Evolutionary conservation across 2,797 vertebrate genomes (phyloP).

Genomic region (Pseudocheirus occidentalis): DNA sequence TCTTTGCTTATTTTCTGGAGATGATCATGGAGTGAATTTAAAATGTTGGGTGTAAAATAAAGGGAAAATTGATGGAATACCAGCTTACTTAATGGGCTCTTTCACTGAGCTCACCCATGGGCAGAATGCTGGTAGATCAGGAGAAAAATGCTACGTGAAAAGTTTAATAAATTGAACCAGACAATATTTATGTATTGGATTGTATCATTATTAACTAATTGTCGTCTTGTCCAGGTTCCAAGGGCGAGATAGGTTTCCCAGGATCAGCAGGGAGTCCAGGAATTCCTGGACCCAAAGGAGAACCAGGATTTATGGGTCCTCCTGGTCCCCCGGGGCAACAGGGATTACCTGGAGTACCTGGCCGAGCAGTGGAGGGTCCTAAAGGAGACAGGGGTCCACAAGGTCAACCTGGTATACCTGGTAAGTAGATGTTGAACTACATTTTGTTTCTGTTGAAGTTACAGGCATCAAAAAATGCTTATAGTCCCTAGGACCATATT

Average conservation of each 20-base stretch:
- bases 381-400: slow-evolving; percentile 92
- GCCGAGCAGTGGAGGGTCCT: slow-evolving; percentile 89
- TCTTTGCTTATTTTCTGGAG: neutral
- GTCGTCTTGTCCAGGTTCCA: slow-evolving; percentile 87
- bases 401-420: slow-evolving; percentile 89
- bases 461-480: neutral
- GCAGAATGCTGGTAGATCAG: neutral
- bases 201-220: neutral
- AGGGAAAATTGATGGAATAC: too few relatives aligned
- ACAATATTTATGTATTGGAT: neutral
- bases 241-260: slow-evolving; percentile 92
- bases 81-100: neutral
- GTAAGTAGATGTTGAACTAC: slow-evolving; percentile 78
- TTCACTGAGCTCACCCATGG: neutral
- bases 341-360: slow-evolving; percentile 89
- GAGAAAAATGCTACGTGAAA: neutral
- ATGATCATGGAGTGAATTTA: fast-evolving
- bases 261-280: slow-evolving; percentile 92
- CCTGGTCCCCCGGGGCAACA: slow-evolving; percentile 86
- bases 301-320: slow-evolving; percentile 89
- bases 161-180: neutral
- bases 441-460: neutral
- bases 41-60: neutral
- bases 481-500: neutral
- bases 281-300: slow-evolving; percentile 93